A percentile compares a stretch with the other conserved stretches of the same genome.
phyloP scores from a whole-genome alignment of 2,888 invertebrate species.

The Hirudinaria manillensis region DNA sequence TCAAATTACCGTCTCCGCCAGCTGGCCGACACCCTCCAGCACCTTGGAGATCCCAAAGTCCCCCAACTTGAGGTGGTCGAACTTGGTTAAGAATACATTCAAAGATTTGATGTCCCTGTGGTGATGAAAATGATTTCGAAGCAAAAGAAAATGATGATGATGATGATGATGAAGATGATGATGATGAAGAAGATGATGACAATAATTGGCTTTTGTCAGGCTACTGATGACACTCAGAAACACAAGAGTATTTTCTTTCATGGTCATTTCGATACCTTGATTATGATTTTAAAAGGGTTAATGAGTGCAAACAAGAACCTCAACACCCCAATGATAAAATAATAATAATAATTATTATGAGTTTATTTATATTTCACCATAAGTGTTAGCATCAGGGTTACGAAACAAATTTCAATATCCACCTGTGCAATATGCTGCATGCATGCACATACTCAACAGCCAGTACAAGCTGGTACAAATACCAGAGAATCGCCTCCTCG shows the following conservation, averaged over 20 bases:
- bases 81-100: constrained; percentile 52
- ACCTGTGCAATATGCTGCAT: constrained; percentile 52
- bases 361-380: too few relatives aligned
- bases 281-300: neutral
- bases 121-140: neutral
- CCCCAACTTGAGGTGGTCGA: constrained; percentile 52
- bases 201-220: neutral
- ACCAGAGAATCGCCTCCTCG: constrained; percentile 52
- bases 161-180: neutral
- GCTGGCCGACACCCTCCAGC: constrained; percentile 46
- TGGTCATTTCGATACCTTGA: too few relatives aligned
- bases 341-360: too few relatives aligned
- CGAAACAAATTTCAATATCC: neutral
- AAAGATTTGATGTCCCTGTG: constrained; percentile 52
- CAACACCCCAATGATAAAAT: neutral
- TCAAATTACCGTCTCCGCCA: constrained; percentile 50
- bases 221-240: too few relatives aligned
- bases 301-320: neutral
- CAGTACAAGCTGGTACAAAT: constrained; percentile 50
- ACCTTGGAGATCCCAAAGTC: constrained; percentile 54
- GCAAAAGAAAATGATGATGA: neutral
- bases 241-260: too few relatives aligned
- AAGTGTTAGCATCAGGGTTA: too few relatives aligned
- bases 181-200: constrained; percentile 3
- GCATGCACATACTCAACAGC: constrained; percentile 51